Conservation (phyloP, 2,113 vertebrate genomes). For the Setophaga kirtlandii region DNA sequence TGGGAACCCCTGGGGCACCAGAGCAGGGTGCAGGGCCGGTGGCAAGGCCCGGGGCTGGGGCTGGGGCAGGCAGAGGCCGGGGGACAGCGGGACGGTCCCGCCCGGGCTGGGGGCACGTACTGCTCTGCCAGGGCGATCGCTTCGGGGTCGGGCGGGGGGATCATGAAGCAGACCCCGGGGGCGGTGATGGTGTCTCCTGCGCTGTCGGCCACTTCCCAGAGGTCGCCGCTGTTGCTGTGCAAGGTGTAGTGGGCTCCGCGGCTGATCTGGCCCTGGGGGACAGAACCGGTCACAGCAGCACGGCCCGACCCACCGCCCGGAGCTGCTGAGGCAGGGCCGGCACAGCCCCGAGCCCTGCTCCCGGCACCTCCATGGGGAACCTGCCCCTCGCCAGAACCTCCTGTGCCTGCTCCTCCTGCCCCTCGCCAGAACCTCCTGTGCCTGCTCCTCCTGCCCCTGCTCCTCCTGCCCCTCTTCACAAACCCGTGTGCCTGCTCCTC, state of each 20-base stretch:
- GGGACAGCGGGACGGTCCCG: background rate
- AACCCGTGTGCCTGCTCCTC: background rate
- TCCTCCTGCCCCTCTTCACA: background rate
- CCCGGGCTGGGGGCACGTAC: slow-evolving; percentile 62
- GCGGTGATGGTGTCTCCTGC: slow-evolving; percentile 76
- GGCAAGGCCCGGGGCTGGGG: background rate
- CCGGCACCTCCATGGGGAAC: rapidly evolving
- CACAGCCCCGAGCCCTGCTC: background rate
- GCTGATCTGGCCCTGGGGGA: slow-evolving; percentile 81
- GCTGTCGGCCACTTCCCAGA: slow-evolving; percentile 89
- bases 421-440: background rate
- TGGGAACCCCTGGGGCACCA: background rate
- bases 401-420: background rate
- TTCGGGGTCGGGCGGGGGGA: slow-evolving; percentile 89
- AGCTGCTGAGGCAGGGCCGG: background rate
- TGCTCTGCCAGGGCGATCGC: slow-evolving; percentile 80
- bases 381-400: background rate
- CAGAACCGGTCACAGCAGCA: background rate
- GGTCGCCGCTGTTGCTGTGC: slow-evolving; percentile 79
- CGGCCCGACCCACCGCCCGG: background rate
- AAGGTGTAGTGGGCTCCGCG: slow-evolving; percentile 89
- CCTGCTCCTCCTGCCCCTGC: background rate
- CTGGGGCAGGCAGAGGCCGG: background rate
- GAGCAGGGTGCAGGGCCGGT: background rate
- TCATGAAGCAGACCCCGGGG: slow-evolving; percentile 90